Evolutionary conservation across 1,140 invertebrate genomes (phyloP), one percentile per base, ranked within the genome.

Genomic region (Drosophila insularis): DNA sequence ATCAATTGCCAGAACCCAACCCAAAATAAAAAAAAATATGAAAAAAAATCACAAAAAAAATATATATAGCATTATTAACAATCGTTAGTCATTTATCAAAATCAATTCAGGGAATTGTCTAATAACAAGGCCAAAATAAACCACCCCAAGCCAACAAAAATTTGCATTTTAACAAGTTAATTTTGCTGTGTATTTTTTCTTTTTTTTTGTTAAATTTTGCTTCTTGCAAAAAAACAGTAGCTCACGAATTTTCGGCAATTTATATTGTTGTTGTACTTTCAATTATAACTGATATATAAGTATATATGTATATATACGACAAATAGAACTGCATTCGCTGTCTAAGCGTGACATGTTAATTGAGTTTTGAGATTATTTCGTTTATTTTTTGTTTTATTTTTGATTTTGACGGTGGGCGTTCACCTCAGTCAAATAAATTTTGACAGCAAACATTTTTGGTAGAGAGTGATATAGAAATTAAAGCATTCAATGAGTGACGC

Each of bases 151-250:
- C 62, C 69, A 81, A 56, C 17, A 46, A 68, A 80, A 87, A 87
- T 87, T 87, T 87, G 82, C 82, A 87, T 89, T 89, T 87, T 87
- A 87, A 87, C 82, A 87, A 87, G 82, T 87, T 87, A 87, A 87
- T 87, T 87, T 82, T 19, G 39, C 32, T 63, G 14, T 68, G 17
- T 68, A 53, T 53, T 73, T 62, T 43, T 35, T 70, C 11, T 75
- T 82, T 73, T 70, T 63, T 66, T 64, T 84, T 46, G 40, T 66
- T 61, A 40, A 59, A 56, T 43, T 71, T 71, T 68, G 71, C 53
- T 55, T 65, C 73, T 87, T 86, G 76, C 70, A 7, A 77, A 89
- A 87, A 87, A 37, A 87, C 84, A 61, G 84, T 87, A 87, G 84
- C 84, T 64, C 84, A 87, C 84, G 84, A 87, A 80, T 74, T 84